phyloP scores from a whole-genome alignment of 2,888 invertebrate genomes.

The Polymixis flavicincta region DNA sequence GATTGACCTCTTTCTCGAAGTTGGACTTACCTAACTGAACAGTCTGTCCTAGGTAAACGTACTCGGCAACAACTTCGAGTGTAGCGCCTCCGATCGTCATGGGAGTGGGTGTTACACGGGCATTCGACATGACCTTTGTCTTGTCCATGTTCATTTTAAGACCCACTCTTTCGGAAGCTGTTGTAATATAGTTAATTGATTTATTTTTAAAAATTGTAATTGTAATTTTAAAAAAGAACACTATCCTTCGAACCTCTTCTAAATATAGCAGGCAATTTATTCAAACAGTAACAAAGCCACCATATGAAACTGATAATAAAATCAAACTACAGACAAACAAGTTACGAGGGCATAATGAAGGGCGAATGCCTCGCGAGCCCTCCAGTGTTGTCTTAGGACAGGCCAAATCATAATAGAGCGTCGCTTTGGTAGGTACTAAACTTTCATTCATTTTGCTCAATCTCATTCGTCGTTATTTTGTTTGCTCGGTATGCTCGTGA shows the following conservation, averaged over 20 bases:
- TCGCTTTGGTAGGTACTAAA: slow-evolving; percentile 18
- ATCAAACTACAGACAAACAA: slow-evolving; percentile 60
- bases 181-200: neutral
- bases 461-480: slow-evolving; percentile 1
- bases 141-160: too few species aligned
- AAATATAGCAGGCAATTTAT: slow-evolving; percentile 2
- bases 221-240: neutral
- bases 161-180: too few species aligned
- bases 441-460: slow-evolving; percentile 34
- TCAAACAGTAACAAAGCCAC: slow-evolving; percentile 33
- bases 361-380: slow-evolving; percentile 27
- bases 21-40: too few species aligned
- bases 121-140: too few species aligned
- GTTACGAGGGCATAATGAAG: slow-evolving; percentile 56
- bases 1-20: too few species aligned
- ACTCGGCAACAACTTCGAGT: too few species aligned
- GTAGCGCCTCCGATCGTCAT: too few species aligned
- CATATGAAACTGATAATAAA: slow-evolving; percentile 58
- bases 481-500: neutral
- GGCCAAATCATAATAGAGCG: slow-evolving; percentile 50
- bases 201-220: neutral
- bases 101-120: too few species aligned
- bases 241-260: slow-evolving; percentile 1
- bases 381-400: slow-evolving; percentile 60
- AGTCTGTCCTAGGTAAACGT: too few species aligned